phyloP scores from a whole-genome alignment of 2,113 vertebrate genomes.

The Alethe castanea region DNA sequence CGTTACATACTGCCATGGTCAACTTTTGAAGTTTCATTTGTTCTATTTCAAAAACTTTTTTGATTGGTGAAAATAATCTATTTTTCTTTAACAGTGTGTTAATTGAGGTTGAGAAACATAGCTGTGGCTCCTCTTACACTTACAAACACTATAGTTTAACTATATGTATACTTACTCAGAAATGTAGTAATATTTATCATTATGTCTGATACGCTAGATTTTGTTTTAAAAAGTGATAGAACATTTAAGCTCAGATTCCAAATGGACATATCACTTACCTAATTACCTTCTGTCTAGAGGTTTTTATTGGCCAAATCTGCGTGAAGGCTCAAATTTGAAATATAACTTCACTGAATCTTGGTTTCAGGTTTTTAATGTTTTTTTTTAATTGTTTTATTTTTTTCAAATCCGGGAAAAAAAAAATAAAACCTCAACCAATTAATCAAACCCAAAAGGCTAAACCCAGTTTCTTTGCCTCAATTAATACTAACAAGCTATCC shows the following conservation, averaged over 20 bases:
- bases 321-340: background rate
- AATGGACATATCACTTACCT: background rate
- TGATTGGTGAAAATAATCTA: background rate
- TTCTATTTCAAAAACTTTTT: background rate
- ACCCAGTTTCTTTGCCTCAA: background rate
- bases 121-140: background rate
- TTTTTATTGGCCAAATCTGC: background rate
- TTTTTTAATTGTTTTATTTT: background rate
- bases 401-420: background rate
- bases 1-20: background rate
- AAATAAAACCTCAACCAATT: background rate
- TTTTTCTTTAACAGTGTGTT: background rate
- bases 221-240: background rate
- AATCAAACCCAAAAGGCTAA: background rate
- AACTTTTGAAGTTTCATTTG: background rate
- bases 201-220: background rate
- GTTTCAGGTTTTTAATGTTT: background rate
- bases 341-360: background rate
- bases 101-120: background rate
- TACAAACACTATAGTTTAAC: background rate
- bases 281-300: background rate
- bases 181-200: background rate
- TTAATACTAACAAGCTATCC: background rate
- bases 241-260: background rate
- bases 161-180: background rate